phyloP scores from a whole-genome alignment of 2,888 invertebrate genomes.

The Cosmia pyralina region DNA sequence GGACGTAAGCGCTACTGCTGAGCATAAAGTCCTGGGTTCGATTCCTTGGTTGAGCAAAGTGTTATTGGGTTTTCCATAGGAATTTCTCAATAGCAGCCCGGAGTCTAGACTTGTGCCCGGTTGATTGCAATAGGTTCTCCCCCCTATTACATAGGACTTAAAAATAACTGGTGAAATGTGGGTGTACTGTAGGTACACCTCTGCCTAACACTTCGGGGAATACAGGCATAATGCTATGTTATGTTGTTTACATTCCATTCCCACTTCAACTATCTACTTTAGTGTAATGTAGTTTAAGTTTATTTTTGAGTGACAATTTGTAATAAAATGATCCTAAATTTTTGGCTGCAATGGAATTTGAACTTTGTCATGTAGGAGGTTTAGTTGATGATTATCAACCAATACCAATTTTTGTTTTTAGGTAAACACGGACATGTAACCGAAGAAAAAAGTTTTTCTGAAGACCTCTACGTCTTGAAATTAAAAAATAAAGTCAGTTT shows the following conservation, averaged over 20 bases:
- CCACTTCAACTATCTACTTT: neutral
- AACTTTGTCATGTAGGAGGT: neutral
- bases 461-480: slow-evolving; percentile 50
- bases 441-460: slow-evolving; percentile 32
- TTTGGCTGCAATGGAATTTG: neutral
- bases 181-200: no score
- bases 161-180: no score
- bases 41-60: no score
- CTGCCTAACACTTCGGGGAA: no score
- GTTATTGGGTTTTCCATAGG: no score
- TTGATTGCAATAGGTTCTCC: no score
- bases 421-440: slow-evolving; percentile 54
- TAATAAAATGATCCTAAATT: neutral
- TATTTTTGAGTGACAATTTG: neutral
- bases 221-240: no score
- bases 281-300: neutral
- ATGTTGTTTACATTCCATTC: neutral
- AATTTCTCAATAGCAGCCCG: no score
- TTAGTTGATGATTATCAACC: neutral
- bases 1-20: no score
- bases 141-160: no score
- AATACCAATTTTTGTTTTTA: slow-evolving; percentile 8
- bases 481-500: slow-evolving; percentile 55
- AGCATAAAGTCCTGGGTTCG: no score
- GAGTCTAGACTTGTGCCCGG: no score